These are phyloP conservation scores for Caenorhabditis sp. DNA, from an alignment of 2,888 invertebrate genomes.

Conservation along the genomic window DNA sequence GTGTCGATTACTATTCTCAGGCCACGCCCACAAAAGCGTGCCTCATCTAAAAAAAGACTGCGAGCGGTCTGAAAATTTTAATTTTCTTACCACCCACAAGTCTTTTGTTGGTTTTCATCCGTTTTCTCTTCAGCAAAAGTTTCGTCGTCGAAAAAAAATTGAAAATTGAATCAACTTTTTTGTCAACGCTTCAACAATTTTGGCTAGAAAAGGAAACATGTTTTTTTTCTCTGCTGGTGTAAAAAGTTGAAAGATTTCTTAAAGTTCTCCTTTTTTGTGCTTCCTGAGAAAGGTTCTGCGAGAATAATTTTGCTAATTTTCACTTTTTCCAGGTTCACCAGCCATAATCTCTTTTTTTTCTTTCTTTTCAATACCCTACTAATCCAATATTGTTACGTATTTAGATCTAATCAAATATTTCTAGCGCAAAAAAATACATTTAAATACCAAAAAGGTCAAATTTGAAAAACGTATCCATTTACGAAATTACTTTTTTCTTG, in stretches of 20 bases:
- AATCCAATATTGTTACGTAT: neutral
- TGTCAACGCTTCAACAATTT: neutral
- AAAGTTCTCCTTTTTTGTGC: neutral
- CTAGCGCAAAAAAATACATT: too few species aligned
- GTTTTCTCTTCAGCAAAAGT: neutral
- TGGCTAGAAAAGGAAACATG: neutral
- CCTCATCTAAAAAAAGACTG: too few species aligned
- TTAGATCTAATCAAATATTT: too few species aligned
- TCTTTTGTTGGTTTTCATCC: too few species aligned
- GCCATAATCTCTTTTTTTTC: neutral
- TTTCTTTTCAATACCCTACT: neutral
- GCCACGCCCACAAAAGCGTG: too few species aligned
- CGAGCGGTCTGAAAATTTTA: too few species aligned
- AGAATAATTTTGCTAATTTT: neutral
- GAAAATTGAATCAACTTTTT: slow-evolving; percentile 1
- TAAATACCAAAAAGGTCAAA: too few species aligned
- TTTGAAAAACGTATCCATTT: too few species aligned
- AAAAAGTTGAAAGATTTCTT: neutral
- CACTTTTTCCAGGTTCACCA: neutral
- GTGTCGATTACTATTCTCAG: neutral
- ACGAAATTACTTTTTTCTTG: too few species aligned
- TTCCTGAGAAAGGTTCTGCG: neutral
- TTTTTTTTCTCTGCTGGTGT: neutral
- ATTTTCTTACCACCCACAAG: too few species aligned
- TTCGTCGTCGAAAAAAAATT: neutral